phyloP scores from a whole-genome alignment of 1,140 invertebrate species.

The Neuroterus valhalla region DNA sequence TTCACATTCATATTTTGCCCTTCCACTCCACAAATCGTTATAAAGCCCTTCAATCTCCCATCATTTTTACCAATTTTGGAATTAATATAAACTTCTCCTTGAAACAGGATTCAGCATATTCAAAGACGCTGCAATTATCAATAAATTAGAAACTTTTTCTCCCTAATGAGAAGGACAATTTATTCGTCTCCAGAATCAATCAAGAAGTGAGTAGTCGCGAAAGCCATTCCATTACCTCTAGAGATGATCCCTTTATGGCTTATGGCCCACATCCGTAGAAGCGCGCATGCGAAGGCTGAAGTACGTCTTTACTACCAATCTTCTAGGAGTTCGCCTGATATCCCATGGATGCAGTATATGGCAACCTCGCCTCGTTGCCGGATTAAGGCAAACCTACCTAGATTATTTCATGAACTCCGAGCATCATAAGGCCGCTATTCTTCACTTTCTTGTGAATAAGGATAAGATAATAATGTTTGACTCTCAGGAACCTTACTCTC shows the following conservation, averaged over 20 bases:
- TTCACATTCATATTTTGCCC: too few species aligned
- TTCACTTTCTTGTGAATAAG: conserved; percentile 3
- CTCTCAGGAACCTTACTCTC: neutral
- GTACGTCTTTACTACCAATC: conserved; percentile 24
- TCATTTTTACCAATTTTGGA: too few species aligned
- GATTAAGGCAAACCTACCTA: conserved; percentile 19
- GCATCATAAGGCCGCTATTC: conserved; percentile 12
- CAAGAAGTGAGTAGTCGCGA: conserved; percentile 10
- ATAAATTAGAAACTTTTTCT: too few species aligned
- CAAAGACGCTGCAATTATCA: too few species aligned
- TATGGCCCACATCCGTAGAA: conserved; percentile 7
- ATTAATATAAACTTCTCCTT: too few species aligned
- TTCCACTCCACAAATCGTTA: too few species aligned
- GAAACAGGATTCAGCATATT: too few species aligned
- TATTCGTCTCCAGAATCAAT: conserved; percentile 1
- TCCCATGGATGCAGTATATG: conserved; percentile 14
- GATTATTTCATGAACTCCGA: conserved; percentile 25
- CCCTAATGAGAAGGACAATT: too few species aligned
- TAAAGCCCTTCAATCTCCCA: too few species aligned
- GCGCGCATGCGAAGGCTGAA: neutral
- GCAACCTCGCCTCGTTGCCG: neutral
- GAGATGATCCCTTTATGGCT: conserved; percentile 11
- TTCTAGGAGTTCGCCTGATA: conserved; percentile 2
- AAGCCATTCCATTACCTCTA: conserved; percentile 11
- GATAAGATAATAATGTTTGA: conserved; percentile 10